These are phyloP conservation scores for Neodiprion pinetum DNA, from an alignment of 1,140 invertebrate genomes.

Conservation along the genomic window DNA sequence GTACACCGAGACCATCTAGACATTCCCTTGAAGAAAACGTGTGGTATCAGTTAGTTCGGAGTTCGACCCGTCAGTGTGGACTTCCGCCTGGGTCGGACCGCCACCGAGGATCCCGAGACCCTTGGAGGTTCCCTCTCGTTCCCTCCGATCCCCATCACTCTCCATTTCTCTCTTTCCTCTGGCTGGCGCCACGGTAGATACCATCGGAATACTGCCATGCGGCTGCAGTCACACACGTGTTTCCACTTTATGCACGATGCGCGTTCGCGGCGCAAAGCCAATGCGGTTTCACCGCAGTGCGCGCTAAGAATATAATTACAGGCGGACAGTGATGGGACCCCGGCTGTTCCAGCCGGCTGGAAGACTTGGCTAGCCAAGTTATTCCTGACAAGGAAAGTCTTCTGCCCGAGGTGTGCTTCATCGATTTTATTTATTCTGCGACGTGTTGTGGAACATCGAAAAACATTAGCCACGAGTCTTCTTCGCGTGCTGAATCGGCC, in stretches of 20 bases:
- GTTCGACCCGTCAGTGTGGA: neutral
- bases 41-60: conserved; percentile 1
- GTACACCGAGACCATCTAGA: neutral
- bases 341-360: neutral
- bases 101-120: too few relatives aligned
- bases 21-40: neutral
- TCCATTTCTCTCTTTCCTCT: neutral
- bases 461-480: too few relatives aligned
- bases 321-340: neutral
- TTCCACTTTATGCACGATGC: neutral
- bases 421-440: too few relatives aligned
- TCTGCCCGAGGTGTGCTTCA: too few relatives aligned
- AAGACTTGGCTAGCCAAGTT: neutral
- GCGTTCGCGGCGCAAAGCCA: conserved; percentile 2
- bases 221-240: neutral
- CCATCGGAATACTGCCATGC: neutral
- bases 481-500: too few relatives aligned
- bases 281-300: neutral
- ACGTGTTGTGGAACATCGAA: too few relatives aligned
- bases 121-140: too few relatives aligned
- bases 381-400: neutral
- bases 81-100: neutral
- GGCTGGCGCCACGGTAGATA: neutral
- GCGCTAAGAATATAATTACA: conserved; percentile 3
- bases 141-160: neutral